A percentile compares a stretch with the other conserved stretches of the same genome.
Conservation (phyloP, 2,113 vertebrate genomes). For the Lamprologus lemairii region DNA sequence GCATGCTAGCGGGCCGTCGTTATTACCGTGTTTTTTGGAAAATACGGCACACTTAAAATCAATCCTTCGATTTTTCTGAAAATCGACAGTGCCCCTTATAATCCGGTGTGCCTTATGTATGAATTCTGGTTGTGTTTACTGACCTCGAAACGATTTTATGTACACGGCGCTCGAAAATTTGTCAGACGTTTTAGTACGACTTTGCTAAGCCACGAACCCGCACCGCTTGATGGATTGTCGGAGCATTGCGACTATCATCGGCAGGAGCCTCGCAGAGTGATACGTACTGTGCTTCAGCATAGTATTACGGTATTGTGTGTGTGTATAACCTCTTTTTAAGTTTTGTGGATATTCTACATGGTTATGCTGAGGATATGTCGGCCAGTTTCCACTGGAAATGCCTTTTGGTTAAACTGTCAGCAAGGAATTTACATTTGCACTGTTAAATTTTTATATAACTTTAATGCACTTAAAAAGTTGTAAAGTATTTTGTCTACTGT, state of each 20-base stretch:
- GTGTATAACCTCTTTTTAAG: background rate
- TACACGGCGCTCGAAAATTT: accelerated
- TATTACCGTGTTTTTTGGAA: background rate
- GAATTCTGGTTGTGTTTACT: too few species aligned
- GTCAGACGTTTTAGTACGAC: accelerated
- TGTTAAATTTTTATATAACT: background rate
- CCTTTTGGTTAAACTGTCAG: background rate
- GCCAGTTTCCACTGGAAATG: background rate
- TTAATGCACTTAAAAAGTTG: background rate
- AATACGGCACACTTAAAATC: background rate
- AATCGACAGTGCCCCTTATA: too few species aligned
- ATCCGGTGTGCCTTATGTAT: too few species aligned
- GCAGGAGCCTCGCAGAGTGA: background rate
- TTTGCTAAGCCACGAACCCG: accelerated
- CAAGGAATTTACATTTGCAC: background rate
- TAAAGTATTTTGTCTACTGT: background rate
- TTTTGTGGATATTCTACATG: background rate
- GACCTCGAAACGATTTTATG: accelerated
- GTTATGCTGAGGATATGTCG: accelerated
- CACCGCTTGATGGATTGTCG: accelerated
- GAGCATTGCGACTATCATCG: accelerated
- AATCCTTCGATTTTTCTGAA: too few species aligned
- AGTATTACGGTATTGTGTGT: background rate
- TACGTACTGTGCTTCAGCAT: background rate
- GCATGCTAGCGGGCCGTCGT: background rate